Percentiles rank a stretch among this genome's conserved stretches.
These are phyloP conservation scores for Podilymbus podiceps DNA, from an alignment of 2,113 vertebrate species.

Conservation along the genomic window DNA sequence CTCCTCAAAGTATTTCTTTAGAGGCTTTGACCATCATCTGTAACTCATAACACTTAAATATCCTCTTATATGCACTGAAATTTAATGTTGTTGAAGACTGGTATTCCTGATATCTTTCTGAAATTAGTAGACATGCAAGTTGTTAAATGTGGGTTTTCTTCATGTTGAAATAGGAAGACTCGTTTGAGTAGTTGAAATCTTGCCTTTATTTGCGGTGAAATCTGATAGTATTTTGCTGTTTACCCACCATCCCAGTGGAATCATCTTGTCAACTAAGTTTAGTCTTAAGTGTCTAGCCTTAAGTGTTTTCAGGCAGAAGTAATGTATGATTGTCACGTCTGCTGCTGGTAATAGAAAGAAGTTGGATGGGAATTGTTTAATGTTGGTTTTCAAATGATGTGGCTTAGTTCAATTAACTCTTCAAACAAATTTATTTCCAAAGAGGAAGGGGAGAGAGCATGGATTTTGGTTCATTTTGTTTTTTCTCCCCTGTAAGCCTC, in stretches of 20 bases:
- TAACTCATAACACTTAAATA: not conserved
- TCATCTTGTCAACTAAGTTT: not conserved
- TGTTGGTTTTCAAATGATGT: not conserved
- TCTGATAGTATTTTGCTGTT: not conserved
- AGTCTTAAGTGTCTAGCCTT: not conserved
- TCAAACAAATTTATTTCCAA: not conserved
- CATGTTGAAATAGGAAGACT: not conserved
- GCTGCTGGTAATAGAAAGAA: not conserved
- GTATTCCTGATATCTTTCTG: not conserved
- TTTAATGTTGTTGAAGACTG: not conserved
- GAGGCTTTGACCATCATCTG: not conserved
- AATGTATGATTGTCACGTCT: not conserved
- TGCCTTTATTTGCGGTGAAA: not conserved
- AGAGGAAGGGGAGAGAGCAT: not conserved
- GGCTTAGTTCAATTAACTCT: not conserved
- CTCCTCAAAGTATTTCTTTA: slow-evolving; percentile 12
- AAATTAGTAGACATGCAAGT: not conserved
- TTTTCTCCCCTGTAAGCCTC: not conserved
- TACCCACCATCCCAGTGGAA: not conserved
- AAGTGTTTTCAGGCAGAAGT: not conserved
- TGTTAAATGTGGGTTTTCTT: not conserved
- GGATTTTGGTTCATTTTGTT: not conserved
- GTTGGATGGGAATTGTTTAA: not conserved
- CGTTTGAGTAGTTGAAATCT: not conserved
- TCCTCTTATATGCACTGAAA: not conserved